Evolutionary conservation across 2,888 invertebrate species (phyloP).

Genomic region (Homarus gammarus): DNA sequence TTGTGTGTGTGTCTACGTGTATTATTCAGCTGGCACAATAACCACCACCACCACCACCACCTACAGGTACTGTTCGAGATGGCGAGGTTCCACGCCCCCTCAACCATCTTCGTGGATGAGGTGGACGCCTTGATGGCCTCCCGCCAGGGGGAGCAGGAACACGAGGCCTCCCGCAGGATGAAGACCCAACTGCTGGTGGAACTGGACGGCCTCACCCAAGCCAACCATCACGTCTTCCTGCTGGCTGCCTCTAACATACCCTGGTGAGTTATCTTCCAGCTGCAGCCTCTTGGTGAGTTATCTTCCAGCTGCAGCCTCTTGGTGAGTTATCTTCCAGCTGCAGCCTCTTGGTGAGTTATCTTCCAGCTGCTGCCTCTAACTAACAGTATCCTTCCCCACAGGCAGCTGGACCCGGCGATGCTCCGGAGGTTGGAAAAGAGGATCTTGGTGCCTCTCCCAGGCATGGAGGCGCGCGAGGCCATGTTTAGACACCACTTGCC

Average conservation of each 20-base stretch:
- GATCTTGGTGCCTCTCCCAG: constrained; percentile 89
- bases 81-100: constrained; percentile 90
- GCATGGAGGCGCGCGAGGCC: constrained; percentile 83
- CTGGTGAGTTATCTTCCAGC: constrained; percentile 84
- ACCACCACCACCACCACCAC: neutral
- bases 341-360: too few species aligned
- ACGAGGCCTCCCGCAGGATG: constrained; percentile 92
- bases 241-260: constrained; percentile 95
- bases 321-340: too few species aligned
- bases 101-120: constrained; percentile 95
- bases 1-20: too few species aligned
- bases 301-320: too few species aligned
- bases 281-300: too few species aligned
- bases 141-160: constrained; percentile 83
- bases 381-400: constrained; percentile 78
- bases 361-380: too few species aligned
- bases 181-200: constrained; percentile 93
- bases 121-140: constrained; percentile 90
- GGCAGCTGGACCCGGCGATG: constrained; percentile 93
- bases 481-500: constrained; percentile 84
- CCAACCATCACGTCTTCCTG: constrained; percentile 85
- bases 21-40: too few species aligned
- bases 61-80: constrained; percentile 90
- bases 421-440: constrained; percentile 92
- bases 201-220: constrained; percentile 87